Percentiles rank a stretch among this genome's conserved stretches.
phyloP scores from a whole-genome alignment of 2,113 vertebrate species.

The Acrocephalus arundinaceus region DNA sequence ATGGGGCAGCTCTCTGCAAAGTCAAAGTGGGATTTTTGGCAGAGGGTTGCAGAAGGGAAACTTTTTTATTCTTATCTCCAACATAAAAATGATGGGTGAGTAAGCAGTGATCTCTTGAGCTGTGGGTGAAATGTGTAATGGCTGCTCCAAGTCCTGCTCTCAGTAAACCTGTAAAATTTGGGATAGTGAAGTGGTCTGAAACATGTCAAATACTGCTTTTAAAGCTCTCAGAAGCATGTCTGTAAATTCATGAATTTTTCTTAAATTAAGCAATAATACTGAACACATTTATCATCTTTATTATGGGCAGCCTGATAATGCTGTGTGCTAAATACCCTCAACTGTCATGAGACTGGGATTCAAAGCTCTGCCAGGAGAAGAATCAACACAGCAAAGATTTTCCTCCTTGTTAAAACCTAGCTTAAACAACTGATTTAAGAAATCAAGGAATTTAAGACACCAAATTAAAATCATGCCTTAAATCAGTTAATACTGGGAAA shows the following conservation, averaged over 20 bases:
- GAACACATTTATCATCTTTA: neutral
- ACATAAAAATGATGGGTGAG: neutral
- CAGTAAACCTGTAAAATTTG: neutral
- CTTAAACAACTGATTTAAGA: neutral
- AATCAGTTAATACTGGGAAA: neutral
- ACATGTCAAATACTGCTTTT: neutral
- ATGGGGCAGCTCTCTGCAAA: neutral
- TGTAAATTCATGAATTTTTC: neutral
- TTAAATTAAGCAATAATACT: neutral
- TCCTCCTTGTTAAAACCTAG: neutral
- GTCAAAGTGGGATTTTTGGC: neutral
- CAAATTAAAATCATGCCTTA: neutral
- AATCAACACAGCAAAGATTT: neutral
- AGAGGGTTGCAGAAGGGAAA: neutral
- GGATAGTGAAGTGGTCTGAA: neutral
- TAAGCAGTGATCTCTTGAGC: neutral
- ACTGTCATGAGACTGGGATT: neutral
- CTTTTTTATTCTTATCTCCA: neutral
- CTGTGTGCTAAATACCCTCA: neutral
- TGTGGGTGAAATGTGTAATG: neutral
- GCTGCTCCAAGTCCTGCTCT: neutral
- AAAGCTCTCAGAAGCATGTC: neutral
- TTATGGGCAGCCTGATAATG: neutral
- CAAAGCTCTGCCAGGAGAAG: neutral
- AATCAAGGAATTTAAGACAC: neutral